These are phyloP conservation scores for Drosophila nr. perissopoda DNA, from an alignment of 2,888 invertebrate species.

Conservation along the genomic window DNA sequence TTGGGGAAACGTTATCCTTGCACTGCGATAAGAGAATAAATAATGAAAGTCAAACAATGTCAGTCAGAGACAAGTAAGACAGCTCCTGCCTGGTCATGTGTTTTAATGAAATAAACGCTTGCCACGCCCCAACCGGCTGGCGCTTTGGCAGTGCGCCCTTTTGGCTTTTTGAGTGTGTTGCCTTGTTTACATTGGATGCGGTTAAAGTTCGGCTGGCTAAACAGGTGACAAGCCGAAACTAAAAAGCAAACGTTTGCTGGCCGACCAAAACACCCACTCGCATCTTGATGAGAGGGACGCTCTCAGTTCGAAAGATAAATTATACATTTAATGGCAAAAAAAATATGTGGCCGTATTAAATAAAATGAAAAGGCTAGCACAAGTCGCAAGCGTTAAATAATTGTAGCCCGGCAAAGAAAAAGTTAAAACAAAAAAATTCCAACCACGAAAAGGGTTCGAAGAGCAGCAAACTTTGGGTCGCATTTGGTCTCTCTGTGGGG, in stretches of 20 bases:
- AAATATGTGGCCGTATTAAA: slow-evolving; percentile 9
- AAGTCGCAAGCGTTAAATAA: slow-evolving; percentile 63
- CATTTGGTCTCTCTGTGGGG: slow-evolving; percentile 37
- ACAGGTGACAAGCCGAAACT: slow-evolving; percentile 65
- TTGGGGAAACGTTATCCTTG: slow-evolving; percentile 34
- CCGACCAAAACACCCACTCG: not conserved
- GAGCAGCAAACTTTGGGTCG: slow-evolving; percentile 57
- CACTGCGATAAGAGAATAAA: slow-evolving; percentile 68
- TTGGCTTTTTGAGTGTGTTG: slow-evolving; percentile 24
- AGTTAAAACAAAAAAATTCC: slow-evolving; percentile 47
- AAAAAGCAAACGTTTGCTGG: slow-evolving; percentile 23
- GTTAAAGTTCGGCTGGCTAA: slow-evolving; percentile 34
- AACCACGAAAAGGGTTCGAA: slow-evolving; percentile 70
- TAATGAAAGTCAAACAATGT: slow-evolving; percentile 75
- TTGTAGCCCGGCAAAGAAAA: slow-evolving; percentile 38
- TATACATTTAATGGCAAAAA: slow-evolving; percentile 56
- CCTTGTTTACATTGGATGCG: slow-evolving; percentile 37
- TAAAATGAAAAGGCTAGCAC: slow-evolving; percentile 14
- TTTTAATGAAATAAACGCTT: slow-evolving; percentile 56
- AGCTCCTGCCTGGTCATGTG: slow-evolving; percentile 44
- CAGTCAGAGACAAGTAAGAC: slow-evolving; percentile 41
- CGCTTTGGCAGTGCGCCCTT: not conserved
- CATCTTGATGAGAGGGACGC: not conserved
- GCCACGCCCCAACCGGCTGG: slow-evolving; percentile 34
- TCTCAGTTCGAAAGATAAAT: slow-evolving; percentile 59